Percentiles rank a stretch among this genome's conserved stretches.
Conservation (phyloP, 2,113 vertebrate species). For the Todiramphus saurophagus region DNA sequence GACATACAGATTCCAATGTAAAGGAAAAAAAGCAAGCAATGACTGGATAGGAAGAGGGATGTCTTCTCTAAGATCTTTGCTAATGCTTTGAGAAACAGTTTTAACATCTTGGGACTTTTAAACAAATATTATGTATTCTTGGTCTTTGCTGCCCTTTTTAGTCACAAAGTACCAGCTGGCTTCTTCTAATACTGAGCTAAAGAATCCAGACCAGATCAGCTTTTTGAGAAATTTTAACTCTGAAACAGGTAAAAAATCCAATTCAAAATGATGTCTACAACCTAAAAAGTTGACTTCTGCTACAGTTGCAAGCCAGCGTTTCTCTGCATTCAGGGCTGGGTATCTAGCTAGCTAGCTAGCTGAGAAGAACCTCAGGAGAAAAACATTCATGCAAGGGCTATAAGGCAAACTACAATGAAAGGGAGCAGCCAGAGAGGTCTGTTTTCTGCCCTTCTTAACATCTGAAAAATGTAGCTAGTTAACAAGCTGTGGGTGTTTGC, state of each 20-base stretch:
- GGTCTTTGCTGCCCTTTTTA: neutral
- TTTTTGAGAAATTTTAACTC: neutral
- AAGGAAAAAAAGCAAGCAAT: neutral
- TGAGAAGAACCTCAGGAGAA: neutral
- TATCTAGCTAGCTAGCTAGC: neutral
- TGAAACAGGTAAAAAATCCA: neutral
- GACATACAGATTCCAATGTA: neutral
- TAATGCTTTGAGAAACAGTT: neutral
- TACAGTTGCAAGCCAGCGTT: neutral
- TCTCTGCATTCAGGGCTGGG: neutral
- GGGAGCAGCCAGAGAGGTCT: neutral
- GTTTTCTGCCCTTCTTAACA: neutral
- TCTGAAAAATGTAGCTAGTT: neutral
- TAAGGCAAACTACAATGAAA: neutral
- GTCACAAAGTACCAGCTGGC: neutral
- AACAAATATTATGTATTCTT: neutral
- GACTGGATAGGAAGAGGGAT: neutral
- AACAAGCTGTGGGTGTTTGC: neutral
- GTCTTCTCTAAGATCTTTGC: neutral
- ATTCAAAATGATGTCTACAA: neutral
- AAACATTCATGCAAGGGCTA: neutral
- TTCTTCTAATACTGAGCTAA: neutral
- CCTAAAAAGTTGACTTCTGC: neutral
- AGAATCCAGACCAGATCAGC: neutral
- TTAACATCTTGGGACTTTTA: neutral